A percentile compares a stretch with the other conserved stretches of the same genome.
phyloP scores from a whole-genome alignment of 35 echinoderm and acorn worm species.

The Apostichopus californicus region DNA sequence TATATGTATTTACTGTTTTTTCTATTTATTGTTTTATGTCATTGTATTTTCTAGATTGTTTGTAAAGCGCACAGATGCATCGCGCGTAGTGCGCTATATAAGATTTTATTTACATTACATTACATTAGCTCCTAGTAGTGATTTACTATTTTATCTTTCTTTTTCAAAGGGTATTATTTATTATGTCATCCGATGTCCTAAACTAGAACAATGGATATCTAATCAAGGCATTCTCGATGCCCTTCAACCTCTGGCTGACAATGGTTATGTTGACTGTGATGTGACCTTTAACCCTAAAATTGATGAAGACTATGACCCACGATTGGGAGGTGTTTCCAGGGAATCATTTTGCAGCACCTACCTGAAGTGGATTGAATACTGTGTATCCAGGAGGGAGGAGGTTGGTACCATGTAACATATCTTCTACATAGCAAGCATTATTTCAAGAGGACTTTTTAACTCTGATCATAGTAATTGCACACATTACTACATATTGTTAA shows the following conservation, averaged over 20 bases:
- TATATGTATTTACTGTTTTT: too few relatives aligned
- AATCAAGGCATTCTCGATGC: slow-evolving; percentile 79
- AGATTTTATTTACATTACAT: too few relatives aligned
- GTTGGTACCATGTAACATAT: slow-evolving; percentile 27
- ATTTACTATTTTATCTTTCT: slow-evolving; percentile 87
- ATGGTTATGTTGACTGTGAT: slow-evolving; percentile 89
- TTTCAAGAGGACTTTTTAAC: too few relatives aligned
- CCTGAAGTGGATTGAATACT: slow-evolving; percentile 92
- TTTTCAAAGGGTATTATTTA: slow-evolving; percentile 93
- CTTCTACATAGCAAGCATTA: too few relatives aligned
- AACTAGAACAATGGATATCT: slow-evolving; percentile 80
- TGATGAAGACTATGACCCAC: slow-evolving; percentile 89
- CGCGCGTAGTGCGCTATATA: too few relatives aligned
- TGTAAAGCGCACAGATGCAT: too few relatives aligned
- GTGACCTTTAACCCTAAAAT: slow-evolving; percentile 97
- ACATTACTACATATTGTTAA: too few relatives aligned
- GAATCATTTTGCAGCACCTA: slow-evolving; percentile 89
- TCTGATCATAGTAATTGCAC: too few relatives aligned
- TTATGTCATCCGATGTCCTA: slow-evolving; percentile 91
- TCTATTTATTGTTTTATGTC: too few relatives aligned
- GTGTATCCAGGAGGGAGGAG: slow-evolving; percentile 89
- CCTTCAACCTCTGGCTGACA: slow-evolving; percentile 64
- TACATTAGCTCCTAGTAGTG: slow-evolving; percentile 63
- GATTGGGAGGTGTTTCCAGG: slow-evolving; percentile 68
- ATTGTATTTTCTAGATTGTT: too few relatives aligned